Evolutionary conservation across 2,888 invertebrate genomes (phyloP), one percentile per base, ranked within the genome.

Genomic region (Tetragonisca angustula): DNA sequence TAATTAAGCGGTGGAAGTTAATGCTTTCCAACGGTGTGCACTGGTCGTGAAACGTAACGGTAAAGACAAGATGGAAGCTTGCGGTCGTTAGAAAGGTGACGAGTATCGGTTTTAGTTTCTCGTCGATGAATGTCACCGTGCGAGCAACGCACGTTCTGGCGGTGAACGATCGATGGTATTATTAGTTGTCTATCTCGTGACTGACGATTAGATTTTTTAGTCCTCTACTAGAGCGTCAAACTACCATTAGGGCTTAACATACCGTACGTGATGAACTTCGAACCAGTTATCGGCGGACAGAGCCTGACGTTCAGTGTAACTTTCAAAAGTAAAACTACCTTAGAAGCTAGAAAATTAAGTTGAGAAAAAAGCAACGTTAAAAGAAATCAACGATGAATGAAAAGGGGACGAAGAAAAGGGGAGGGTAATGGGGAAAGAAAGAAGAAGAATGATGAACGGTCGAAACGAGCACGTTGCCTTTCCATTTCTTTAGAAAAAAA

Each of bases 201-300:
- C 50, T 54, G 32, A 49, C 50, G 69, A 72, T 54, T 79, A 84
- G 54, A 43, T 69, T 85, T 85, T 87, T 85, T 88, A 87, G 88
- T 87, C 79, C 32, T 67, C 79, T 85, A 77, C 82, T 76, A 52
- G 61, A 68, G 64, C 62, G 73, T 49, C 17, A 70, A 78, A 52
- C n/a, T 61, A 50, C 74, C 27, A 9, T 21, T 21, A 27, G 9
- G 24, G 50, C 24, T 61, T 21, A 72, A 89, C 89, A 74, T 89
- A 89, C 89, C 89, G 54, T 81, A 89, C 76, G 88, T 84, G 88
- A 89, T 86, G 89, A 82, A 89, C 74, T 86, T 89, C 24, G 88
- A 84, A 76, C 86, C 79, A 54, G 32, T 79, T 81, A 83, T 49
- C 68, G 54, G 83, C 64, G 73, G 82, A 56, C 17, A 70, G 65